These are phyloP conservation scores for Cydia pomonella DNA, from an alignment of 1,140 invertebrate genomes.

Conservation along the genomic window DNA sequence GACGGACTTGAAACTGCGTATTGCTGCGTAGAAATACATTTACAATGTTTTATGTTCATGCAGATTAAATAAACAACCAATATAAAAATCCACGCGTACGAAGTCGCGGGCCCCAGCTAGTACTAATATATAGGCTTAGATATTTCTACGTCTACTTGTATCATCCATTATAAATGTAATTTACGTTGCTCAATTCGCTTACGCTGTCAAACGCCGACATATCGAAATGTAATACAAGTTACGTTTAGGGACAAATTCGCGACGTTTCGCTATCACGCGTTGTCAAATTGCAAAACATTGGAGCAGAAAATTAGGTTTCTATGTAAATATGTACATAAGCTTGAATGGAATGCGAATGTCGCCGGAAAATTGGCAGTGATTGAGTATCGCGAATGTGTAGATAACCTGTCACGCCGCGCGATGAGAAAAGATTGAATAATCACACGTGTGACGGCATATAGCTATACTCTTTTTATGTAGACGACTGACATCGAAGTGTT, in stretches of 20 bases:
- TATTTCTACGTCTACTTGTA: background rate
- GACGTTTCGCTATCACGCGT: constrained; percentile 31
- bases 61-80: no score
- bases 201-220: constrained; percentile 15
- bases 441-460: background rate
- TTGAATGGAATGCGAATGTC: constrained; percentile 43
- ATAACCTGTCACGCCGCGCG: constrained; percentile 40
- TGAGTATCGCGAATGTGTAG: constrained; percentile 45
- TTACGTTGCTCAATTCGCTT: constrained; percentile 33
- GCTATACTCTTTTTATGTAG: background rate
- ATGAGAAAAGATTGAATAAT: constrained; percentile 33
- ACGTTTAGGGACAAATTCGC: constrained; percentile 27
- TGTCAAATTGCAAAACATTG: constrained; percentile 41
- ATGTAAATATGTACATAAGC: constrained; percentile 43
- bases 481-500: background rate
- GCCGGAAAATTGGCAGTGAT: constrained; percentile 51
- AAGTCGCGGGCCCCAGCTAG: no score
- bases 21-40: no score
- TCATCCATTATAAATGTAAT: constrained; percentile 1
- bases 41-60: no score
- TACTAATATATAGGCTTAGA: background rate
- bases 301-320: constrained; percentile 52
- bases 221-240: constrained; percentile 34
- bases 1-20: no score
- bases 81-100: no score